phyloP scores from a whole-genome alignment of 64 coral and sea anemone species.

The Montipora cactus region DNA sequence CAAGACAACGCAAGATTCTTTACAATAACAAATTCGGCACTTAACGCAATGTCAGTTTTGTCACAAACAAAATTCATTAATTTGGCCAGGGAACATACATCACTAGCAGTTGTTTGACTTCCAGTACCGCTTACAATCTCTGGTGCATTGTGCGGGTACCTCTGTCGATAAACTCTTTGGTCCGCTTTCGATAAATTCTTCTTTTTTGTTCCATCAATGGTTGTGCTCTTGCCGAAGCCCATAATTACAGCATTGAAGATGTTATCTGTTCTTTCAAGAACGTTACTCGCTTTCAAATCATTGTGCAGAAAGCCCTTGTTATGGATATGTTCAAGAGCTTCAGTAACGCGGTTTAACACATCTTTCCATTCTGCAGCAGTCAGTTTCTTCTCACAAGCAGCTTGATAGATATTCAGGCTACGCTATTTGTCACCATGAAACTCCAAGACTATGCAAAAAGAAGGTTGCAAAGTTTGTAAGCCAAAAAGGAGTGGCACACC shows the following conservation, averaged over 20 bases:
- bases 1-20: background rate
- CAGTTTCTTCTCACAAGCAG: too few species aligned
- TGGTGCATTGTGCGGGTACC: background rate
- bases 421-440: too few species aligned
- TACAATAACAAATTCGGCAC: background rate
- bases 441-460: too few species aligned
- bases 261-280: background rate
- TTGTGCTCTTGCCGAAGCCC: too few species aligned
- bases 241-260: too few species aligned
- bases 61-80: background rate
- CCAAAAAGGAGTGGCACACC: conserved; percentile 7
- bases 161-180: background rate
- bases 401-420: background rate
- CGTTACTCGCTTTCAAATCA: background rate
- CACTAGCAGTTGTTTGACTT: background rate
- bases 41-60: background rate
- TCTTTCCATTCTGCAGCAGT: background rate
- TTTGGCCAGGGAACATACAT: too few species aligned
- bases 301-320: background rate
- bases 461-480: background rate
- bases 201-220: background rate
- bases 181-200: background rate
- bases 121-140: background rate
- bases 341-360: background rate
- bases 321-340: too few species aligned